Base-by-base conservation (phyloP, 2,797 vertebrate species). In the Sciurus carolinensis region DNA sequence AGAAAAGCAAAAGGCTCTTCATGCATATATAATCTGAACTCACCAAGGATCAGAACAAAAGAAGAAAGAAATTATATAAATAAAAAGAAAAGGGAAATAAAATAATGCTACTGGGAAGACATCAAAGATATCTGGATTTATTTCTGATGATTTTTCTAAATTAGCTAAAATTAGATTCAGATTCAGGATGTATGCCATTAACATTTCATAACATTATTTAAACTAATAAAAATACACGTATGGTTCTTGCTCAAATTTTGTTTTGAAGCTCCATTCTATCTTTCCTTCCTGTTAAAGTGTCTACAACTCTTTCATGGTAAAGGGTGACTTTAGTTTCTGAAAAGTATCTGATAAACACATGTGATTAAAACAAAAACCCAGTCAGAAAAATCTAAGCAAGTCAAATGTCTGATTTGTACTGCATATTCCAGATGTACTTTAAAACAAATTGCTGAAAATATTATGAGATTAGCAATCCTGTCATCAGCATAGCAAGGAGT, bases 101-200 rank as follows among this genome's bases (percentile, higher is more conserved):
- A 94, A 94, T 97, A 82, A 89, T 87, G 18, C 30, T 85, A 54
- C 64, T 87, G 80, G 80, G 17, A 92, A 89, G 52, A 90, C 86
- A 83, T 96, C 69, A 96, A 95, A 97, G 52, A 54, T 93, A 80
- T 67, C 30, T 94, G 39, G 18, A 81, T 94, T 94, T 95, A 42
- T 69, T 96, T 90, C 90, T 97, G 86, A 54, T 72, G 67, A 84
- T 81, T 90, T 90, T 93, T 71, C 47, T 91, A 91, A 96, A 94
- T 96, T 89, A 96, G 44, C 22, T 80, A 73, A 94, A 94, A 94
- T 92, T 93, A 89, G 76, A 95, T 93, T 96, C 76, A 96, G 42
- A 73, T 64, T 39, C 36, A 82, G 81, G 72, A 96, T 95, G 24
- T 66, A 81, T 64, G 54, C 7, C 91, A 36, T 96, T 93, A 95